Base-by-base conservation (phyloP, 2,888 invertebrate species). In the Trilocha varians region DNA sequence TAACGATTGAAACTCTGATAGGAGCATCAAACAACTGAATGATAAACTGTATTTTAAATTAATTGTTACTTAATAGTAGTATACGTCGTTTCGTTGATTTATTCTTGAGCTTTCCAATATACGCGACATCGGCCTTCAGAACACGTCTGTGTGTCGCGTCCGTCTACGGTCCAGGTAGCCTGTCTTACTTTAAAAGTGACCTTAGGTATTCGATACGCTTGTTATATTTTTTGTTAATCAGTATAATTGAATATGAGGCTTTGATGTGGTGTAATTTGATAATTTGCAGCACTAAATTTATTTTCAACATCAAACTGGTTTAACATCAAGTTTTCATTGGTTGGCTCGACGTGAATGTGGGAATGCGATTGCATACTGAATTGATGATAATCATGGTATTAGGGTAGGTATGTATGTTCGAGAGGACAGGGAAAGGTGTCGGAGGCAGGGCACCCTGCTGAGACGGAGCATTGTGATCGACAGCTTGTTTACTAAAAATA, bases 401-500 rank as follows among this genome's bases (percentile, higher is more conserved):
- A 68, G 68, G 65, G 61, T 64, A 64, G 62, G 71, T 63, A 63
- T 71, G 62, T 60, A 65, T 55, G 57, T 49, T 53, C 45, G 56
- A 59, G 50, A 59, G 65, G 65, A 57, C 59, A 59, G 57, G 65
- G 66, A 61, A 67, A 75, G 72, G 78, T 72, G 75, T 74, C 70
- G 72, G 75, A 66, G 80, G 75, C 71, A 65, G 69, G 62, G 65
- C 73, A 59, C 64, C 83, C 84, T 75, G 76, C 79, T 62, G 84
- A 63, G 82, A 65, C 57, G 52, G 60, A 58, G 73, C 75, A 84
- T 85, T 85, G 84, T 85, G 82, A 84, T 79, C 82, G 84, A 85
- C 84, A 85, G 82, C 80, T 82, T 85, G 84, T 84, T 85, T 85
- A 85, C 85, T 78, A 80, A 85, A 85, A 84, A 82, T 84, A 83